Base-by-base conservation (phyloP, 2,797 vertebrate species). In the Cephalopachus bancanus region DNA sequence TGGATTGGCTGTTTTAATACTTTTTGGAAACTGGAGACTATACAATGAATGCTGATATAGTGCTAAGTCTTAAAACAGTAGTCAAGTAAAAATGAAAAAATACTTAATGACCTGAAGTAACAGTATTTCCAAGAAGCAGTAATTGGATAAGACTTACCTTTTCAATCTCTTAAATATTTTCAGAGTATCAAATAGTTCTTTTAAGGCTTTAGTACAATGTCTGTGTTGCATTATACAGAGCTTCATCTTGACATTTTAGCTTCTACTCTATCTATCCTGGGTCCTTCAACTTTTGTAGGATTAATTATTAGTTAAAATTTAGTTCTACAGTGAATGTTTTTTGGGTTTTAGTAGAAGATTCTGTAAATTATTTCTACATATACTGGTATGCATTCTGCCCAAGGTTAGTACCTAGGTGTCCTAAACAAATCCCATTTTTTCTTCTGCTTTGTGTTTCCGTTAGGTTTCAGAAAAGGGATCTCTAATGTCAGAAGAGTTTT, bases 391-490 rank as follows among this genome's bases (percentile, higher is more conserved):
- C 57, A 7, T 55, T 86, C 60, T 86, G 26, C 51, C 55, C 49
- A 10, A 28, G 44, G 30, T 49, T 83, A 65, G 49, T 83, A 79
- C 37, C 7, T 15, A 17, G 4, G 28, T 71, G 4, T 78, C 20
- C 49, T 83, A 65, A 85, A 20, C 17, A 37, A 37, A 53, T 53
- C 15, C 84, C 10, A 17, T 71, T 86, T 80, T 81, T 79, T 67
- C 55, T 90, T 75, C 49, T 92, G 0, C 44, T 44, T 44, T 92
- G 93, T 55, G 0, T 97, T 90, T 93, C 89, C 91, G 7, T 55
- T 97, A 99, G 99, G 99, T 99, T 79, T 98, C 99, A 95, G 99
- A 99, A 49, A 99, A 99, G 97, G 99, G 99, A 53, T 99, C 99
- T 37, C 98, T 99, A 94, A 99, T 99, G 33, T 99, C 99, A 17